Percentiles rank a stretch among this genome's conserved stretches.
These are phyloP conservation scores for Semaprochilodus insignis DNA, from an alignment of 2,797 vertebrate genomes.

Conservation along the genomic window DNA sequence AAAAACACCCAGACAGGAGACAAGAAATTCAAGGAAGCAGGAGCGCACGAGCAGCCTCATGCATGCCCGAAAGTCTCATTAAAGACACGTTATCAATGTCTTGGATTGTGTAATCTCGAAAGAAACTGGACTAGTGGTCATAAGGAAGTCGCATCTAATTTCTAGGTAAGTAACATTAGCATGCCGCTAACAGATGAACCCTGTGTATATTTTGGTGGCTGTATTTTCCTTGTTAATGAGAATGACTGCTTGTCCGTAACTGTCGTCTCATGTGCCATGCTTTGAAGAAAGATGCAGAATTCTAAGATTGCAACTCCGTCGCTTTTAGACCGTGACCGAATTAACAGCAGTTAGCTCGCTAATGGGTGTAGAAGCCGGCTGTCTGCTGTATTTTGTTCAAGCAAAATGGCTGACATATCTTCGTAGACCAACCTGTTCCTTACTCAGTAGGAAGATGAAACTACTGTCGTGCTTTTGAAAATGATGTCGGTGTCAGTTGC, in stretches of 20 bases:
- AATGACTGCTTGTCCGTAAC: not conserved
- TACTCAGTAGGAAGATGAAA: not conserved
- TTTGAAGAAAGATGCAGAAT: not conserved
- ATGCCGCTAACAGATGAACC: constrained; percentile 56
- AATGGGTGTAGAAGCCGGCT: constrained; percentile 21
- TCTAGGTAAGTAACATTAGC: constrained; percentile 76
- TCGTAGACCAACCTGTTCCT: not conserved
- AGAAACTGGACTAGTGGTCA: constrained; percentile 62
- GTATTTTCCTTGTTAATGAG: not conserved
- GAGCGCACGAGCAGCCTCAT: not conserved
- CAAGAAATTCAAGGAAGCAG: constrained; percentile 64
- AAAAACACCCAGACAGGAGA: constrained; percentile 85
- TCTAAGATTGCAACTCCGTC: not conserved
- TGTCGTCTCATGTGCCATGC: not conserved
- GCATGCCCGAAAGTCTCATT: not conserved
- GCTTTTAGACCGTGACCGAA: not conserved
- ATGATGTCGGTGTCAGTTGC: not conserved
- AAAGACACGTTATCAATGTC: not conserved
- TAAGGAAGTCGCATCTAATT: constrained; percentile 79
- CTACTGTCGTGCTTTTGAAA: not conserved
- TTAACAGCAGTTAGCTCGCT: not conserved
- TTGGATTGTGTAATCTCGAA: not conserved
- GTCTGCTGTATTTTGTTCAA: constrained; percentile 1
- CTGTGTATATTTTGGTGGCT: constrained; percentile 1
- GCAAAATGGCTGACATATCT: constrained; percentile 44